Evolutionary conservation across 2,888 invertebrate species (phyloP).

Genomic region (Melanophora roralis): DNA sequence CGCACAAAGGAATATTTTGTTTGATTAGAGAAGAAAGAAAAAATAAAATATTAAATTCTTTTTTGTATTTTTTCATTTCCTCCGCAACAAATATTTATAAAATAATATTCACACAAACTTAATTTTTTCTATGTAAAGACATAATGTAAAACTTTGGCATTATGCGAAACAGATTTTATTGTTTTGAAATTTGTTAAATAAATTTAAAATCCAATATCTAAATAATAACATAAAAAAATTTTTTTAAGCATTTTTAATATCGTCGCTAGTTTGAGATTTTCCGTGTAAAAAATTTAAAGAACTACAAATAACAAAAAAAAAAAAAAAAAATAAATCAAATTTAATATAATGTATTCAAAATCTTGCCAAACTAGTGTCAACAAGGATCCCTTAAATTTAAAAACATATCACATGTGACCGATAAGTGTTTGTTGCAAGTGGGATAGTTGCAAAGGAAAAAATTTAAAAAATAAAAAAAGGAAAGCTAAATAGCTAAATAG

Average conservation of each 20-base stretch:
- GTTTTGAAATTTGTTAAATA: no score
- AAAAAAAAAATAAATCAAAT: slow-evolving; percentile 44
- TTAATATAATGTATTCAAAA: slow-evolving; percentile 23
- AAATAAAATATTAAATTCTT: slow-evolving; percentile 48
- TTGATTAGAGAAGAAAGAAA: slow-evolving; percentile 42
- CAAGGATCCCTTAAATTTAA: slow-evolving; percentile 11
- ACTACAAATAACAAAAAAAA: no score
- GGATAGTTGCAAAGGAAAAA: slow-evolving; percentile 17
- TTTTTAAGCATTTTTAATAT: no score
- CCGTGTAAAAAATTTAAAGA: no score
- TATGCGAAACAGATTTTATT: no score
- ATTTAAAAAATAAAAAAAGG: not conserved
- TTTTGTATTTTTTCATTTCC: slow-evolving; percentile 52
- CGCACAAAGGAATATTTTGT: slow-evolving; percentile 44
- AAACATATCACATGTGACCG: slow-evolving; percentile 18
- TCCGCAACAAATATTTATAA: slow-evolving; percentile 15
- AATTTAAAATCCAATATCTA: no score
- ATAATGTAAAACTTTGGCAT: slow-evolving; percentile 32
- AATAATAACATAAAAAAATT: no score
- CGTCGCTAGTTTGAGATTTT: no score
- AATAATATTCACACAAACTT: not conserved
- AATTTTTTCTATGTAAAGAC: slow-evolving; percentile 36
- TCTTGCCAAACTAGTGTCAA: slow-evolving; percentile 25
- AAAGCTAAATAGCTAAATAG: slow-evolving; percentile 17
- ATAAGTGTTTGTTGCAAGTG: slow-evolving; percentile 22